Conservation (phyloP, 2,888 invertebrate genomes). For the Podabrus alpinus region DNA sequence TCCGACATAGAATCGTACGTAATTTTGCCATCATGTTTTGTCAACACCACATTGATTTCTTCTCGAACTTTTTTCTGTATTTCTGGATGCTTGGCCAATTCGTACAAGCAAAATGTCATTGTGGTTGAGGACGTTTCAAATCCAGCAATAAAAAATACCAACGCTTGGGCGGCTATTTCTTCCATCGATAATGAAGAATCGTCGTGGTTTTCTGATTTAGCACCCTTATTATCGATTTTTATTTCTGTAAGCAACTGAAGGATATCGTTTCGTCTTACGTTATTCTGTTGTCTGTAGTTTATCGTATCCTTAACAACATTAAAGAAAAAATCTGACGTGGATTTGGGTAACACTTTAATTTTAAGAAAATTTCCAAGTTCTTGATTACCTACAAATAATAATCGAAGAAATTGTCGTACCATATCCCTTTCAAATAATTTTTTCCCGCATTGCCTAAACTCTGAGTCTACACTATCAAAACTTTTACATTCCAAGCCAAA, state of each 20-base stretch:
- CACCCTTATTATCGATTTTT: slow-evolving; percentile 10
- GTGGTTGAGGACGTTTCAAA: slow-evolving; percentile 57
- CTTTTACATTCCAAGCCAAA: slow-evolving; percentile 7
- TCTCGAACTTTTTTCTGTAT: neutral
- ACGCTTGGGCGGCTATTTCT: slow-evolving; percentile 49
- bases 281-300: slow-evolving; percentile 35
- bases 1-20: neutral
- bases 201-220: neutral
- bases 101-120: slow-evolving; percentile 51
- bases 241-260: slow-evolving; percentile 48
- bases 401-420: neutral
- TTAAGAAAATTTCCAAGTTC: slow-evolving; percentile 28
- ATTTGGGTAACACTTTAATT: slow-evolving; percentile 31
- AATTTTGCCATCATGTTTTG: neutral
- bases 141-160: slow-evolving; percentile 57
- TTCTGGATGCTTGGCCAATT: slow-evolving; percentile 42
- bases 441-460: neutral
- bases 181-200: slow-evolving; percentile 32
- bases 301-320: slow-evolving; percentile 38
- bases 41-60: neutral
- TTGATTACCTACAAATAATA: slow-evolving; percentile 4
- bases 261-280: slow-evolving; percentile 46
- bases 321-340: slow-evolving; percentile 38
- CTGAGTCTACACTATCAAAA: neutral
- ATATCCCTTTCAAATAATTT: neutral